phyloP scores from a whole-genome alignment of 2,113 vertebrate species.

The Oryzias celebensis region DNA sequence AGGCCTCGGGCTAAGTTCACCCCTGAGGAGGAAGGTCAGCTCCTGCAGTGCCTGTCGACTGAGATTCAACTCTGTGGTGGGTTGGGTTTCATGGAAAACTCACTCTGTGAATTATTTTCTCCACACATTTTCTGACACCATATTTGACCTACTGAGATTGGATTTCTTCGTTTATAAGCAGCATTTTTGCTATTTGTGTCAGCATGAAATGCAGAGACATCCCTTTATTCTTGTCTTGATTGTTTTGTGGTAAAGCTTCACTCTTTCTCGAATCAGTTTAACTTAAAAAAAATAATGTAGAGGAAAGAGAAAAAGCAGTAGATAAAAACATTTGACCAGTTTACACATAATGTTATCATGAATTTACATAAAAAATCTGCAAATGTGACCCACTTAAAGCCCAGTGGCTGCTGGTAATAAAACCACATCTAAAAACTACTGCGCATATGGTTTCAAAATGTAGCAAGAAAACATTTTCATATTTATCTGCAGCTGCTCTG shows the following conservation, averaged over 20 bases:
- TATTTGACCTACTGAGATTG: no score
- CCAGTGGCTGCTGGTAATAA: not conserved
- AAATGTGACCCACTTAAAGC: not conserved
- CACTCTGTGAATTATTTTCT: slow-evolving; percentile 10
- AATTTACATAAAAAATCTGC: not conserved
- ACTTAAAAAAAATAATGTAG: no score
- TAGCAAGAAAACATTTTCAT: slow-evolving; percentile 7
- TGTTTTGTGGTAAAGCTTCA: no score
- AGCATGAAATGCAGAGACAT: no score
- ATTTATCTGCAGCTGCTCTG: not conserved
- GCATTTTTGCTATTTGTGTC: no score
- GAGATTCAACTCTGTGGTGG: slow-evolving; percentile 91
- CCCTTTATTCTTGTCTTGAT: no score
- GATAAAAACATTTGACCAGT: not conserved
- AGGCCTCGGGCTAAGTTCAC: slow-evolving; percentile 82
- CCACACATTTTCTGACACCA: slow-evolving; percentile 2
- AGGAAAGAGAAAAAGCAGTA: no score
- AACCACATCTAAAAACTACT: not conserved
- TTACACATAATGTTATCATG: not conserved
- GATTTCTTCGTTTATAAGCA: no score
- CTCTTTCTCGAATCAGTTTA: no score
- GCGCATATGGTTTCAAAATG: not conserved
- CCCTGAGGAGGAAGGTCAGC: slow-evolving; percentile 88
- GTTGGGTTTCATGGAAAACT: slow-evolving; percentile 60
- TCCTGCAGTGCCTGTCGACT: slow-evolving; percentile 89